phyloP scores from a whole-genome alignment of 92 coral and sea anemone species.

The Actinernus sp. region DNA sequence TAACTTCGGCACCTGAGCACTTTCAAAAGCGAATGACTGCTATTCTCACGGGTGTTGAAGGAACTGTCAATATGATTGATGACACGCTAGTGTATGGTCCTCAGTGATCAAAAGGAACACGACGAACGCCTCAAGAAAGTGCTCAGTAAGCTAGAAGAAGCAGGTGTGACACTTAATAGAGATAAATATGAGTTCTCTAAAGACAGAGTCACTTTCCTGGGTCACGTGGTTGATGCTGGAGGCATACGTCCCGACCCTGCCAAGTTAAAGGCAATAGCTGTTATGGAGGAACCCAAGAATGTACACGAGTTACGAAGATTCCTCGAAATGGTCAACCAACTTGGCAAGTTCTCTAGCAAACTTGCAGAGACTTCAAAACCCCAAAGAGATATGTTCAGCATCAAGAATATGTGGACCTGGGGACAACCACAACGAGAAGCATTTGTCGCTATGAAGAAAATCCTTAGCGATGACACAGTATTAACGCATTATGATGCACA shows the following conservation, averaged over 20 bases:
- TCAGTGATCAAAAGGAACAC: no score
- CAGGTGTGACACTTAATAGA: no score
- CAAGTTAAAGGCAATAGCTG: constrained; percentile 28
- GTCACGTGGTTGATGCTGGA: constrained; percentile 28
- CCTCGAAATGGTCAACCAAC: constrained; percentile 11
- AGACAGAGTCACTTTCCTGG: constrained; percentile 40
- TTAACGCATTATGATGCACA: constrained; percentile 17
- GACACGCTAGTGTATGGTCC: no score
- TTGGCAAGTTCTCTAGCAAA: constrained; percentile 8
- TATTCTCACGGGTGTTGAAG: no score
- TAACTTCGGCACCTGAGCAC: no score
- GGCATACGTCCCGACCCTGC: constrained; percentile 52
- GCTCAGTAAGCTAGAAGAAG: no score
- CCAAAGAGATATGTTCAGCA: constrained; percentile 9
- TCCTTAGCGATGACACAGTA: constrained; percentile 22
- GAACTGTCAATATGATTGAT: no score
- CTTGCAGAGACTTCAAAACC: constrained; percentile 22
- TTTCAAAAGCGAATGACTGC: no score
- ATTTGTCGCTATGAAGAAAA: constrained; percentile 7
- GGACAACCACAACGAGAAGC: constrained; percentile 4
- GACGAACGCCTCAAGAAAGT: no score
- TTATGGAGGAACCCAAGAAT: constrained; percentile 32
- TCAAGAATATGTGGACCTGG: constrained; percentile 14
- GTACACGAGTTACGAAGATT: constrained; percentile 31
- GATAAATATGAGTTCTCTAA: no score